These are phyloP conservation scores for Gibbula magus DNA, from an alignment of 2,888 invertebrate genomes.

Conservation along the genomic window DNA sequence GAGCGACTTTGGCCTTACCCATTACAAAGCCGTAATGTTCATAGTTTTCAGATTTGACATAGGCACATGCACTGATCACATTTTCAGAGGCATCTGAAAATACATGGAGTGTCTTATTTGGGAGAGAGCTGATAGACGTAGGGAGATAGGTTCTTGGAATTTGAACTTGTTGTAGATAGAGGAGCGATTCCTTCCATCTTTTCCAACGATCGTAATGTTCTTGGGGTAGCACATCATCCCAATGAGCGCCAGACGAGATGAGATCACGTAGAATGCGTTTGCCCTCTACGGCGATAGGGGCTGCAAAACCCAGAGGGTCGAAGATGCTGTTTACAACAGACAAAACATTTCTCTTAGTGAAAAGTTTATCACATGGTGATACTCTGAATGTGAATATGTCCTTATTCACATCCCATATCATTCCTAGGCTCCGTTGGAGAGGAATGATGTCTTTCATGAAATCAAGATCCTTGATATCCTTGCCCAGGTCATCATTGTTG, in stretches of 20 bases:
- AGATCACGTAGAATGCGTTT: no score
- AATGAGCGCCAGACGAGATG: background rate
- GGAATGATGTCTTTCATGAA: slow-evolving; percentile 29
- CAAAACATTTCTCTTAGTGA: no score
- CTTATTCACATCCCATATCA: slow-evolving; percentile 16
- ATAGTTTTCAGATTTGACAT: slow-evolving; percentile 9
- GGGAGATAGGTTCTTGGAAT: no score
- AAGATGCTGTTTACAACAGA: no score
- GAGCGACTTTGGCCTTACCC: no score
- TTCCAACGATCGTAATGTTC: background rate
- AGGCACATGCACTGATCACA: slow-evolving; percentile 31
- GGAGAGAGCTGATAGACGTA: no score
- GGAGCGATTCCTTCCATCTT: slow-evolving; percentile 14
- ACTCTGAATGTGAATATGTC: slow-evolving; percentile 19
- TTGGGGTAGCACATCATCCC: background rate
- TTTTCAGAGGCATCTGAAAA: slow-evolving; percentile 39
- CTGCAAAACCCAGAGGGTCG: no score
- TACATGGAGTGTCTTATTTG: no score
- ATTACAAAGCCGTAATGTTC: no score
- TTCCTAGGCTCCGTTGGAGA: slow-evolving; percentile 26
- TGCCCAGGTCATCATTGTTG: slow-evolving; percentile 27
- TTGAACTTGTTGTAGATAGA: background rate
- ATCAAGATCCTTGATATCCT: slow-evolving; percentile 15
- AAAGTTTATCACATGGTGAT: background rate
- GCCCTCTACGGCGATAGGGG: no score